Conservation (phyloP, 2,113 vertebrate genomes). For the Amphilophus citrinellus region DNA sequence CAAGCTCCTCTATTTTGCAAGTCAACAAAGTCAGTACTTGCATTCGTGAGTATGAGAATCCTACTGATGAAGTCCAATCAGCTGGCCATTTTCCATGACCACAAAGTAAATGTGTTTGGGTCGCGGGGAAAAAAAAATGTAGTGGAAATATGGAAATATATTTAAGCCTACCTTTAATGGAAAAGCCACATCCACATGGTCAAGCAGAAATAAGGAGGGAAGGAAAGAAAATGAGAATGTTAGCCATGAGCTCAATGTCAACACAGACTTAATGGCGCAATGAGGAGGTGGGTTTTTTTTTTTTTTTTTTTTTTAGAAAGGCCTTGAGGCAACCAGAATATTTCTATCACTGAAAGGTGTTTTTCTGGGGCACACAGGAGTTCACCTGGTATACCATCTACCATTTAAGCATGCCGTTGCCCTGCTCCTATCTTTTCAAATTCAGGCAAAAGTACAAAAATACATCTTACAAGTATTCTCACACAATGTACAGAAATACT, state of each 20-base stretch:
- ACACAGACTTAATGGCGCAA: slow-evolving; percentile 23
- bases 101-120: slow-evolving; percentile 21
- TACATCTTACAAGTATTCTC: slow-evolving; percentile 15
- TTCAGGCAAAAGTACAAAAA: background rate
- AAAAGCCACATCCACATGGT: slow-evolving; percentile 25
- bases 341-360: background rate
- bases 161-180: slow-evolving; percentile 62
- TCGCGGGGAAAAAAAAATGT: background rate
- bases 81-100: background rate
- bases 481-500: slow-evolving; percentile 4
- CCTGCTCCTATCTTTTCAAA: background rate
- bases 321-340: slow-evolving; percentile 31
- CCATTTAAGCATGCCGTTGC: background rate
- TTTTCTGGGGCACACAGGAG: background rate
- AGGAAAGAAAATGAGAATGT: slow-evolving; percentile 33
- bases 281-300: background rate
- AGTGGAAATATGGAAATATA: background rate
- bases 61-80: background rate
- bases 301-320: background rate
- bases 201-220: slow-evolving; percentile 57
- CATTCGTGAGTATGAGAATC: background rate
- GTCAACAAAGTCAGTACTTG: background rate
- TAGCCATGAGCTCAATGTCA: slow-evolving; percentile 34
- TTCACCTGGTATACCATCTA: background rate
- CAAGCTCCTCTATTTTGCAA: background rate